Percentiles rank a stretch among this genome's conserved stretches.
These are phyloP conservation scores for Channa argus DNA, from an alignment of 2,113 vertebrate species.

Conservation along the genomic window DNA sequence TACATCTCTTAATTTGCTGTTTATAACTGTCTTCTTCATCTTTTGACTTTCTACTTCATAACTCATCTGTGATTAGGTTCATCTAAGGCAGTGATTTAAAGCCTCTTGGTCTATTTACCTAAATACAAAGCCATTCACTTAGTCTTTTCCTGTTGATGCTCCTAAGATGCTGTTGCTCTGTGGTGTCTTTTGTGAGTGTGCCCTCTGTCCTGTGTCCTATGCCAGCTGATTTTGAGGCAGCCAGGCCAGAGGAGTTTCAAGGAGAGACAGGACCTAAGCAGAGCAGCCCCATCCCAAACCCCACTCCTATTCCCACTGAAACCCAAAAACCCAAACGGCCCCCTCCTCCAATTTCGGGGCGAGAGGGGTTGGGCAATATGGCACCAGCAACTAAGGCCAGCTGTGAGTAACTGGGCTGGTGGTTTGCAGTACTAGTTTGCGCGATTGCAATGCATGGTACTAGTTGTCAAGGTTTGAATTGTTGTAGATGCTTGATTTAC, in stretches of 20 bases:
- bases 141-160: slow-evolving; percentile 51
- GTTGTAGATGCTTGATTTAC: slow-evolving; percentile 68
- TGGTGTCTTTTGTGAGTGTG: slow-evolving; percentile 73
- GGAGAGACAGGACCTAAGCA: slow-evolving; percentile 76
- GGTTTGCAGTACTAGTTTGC: slow-evolving; percentile 81
- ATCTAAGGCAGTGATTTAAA: slow-evolving; percentile 13
- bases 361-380: slow-evolving; percentile 62
- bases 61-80: slow-evolving; percentile 16
- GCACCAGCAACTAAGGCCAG: slow-evolving; percentile 71
- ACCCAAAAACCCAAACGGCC: slow-evolving; percentile 66
- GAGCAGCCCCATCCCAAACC: slow-evolving; percentile 61
- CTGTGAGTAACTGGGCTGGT: slow-evolving; percentile 84
- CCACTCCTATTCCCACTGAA: slow-evolving; percentile 68
- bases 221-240: slow-evolving; percentile 79
- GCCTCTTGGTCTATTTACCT: slow-evolving; percentile 21
- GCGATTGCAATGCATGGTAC: slow-evolving; percentile 76
- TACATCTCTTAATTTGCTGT: neutral
- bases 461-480: slow-evolving; percentile 70
- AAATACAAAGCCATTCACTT: slow-evolving; percentile 6
- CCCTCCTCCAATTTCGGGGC: slow-evolving; percentile 70
- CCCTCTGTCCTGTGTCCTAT: slow-evolving; percentile 80
- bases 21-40: neutral
- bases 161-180: slow-evolving; percentile 49
- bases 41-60: slow-evolving; percentile 27
- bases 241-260: slow-evolving; percentile 72